Percentiles rank a stretch among this genome's conserved stretches.
phyloP scores from a whole-genome alignment of 1,140 invertebrate genomes.

The Neuroterus valhalla region DNA sequence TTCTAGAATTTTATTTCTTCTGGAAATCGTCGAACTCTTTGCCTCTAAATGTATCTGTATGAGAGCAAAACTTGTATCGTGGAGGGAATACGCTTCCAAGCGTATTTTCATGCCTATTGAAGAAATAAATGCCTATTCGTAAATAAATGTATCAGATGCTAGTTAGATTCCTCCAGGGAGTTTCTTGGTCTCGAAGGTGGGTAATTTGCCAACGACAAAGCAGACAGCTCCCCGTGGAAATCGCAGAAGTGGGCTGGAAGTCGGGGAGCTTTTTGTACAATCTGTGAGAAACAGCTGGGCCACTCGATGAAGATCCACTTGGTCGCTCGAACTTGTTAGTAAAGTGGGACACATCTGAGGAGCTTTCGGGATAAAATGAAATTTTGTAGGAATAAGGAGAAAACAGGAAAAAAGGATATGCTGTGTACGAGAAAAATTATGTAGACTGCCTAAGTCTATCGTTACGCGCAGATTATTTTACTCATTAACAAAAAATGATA shows the following conservation, averaged over 20 bases:
- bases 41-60: neutral
- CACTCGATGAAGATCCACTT: slow-evolving; percentile 43
- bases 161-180: slow-evolving; percentile 16
- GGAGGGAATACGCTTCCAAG: slow-evolving; percentile 18
- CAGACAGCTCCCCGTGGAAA: slow-evolving; percentile 44
- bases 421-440: slow-evolving; percentile 13
- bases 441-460: no score
- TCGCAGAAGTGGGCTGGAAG: slow-evolving; percentile 34
- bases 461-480: no score
- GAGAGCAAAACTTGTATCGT: slow-evolving; percentile 11
- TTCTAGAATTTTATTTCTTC: neutral
- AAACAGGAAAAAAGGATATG: neutral
- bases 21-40: slow-evolving; percentile 14
- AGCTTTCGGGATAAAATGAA: slow-evolving; percentile 19
- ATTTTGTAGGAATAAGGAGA: neutral
- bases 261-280: slow-evolving; percentile 42
- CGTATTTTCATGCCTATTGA: slow-evolving; percentile 18
- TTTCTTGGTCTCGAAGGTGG: slow-evolving; percentile 17
- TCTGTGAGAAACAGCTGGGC: slow-evolving; percentile 39
- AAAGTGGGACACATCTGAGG: slow-evolving; percentile 35
- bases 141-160: slow-evolving; percentile 19
- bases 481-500: no score
- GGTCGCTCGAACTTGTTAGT: slow-evolving; percentile 42
- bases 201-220: slow-evolving; percentile 39
- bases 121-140: slow-evolving; percentile 26